phyloP scores from a whole-genome alignment of 1,140 invertebrate genomes.

The Pararge aegeria region DNA sequence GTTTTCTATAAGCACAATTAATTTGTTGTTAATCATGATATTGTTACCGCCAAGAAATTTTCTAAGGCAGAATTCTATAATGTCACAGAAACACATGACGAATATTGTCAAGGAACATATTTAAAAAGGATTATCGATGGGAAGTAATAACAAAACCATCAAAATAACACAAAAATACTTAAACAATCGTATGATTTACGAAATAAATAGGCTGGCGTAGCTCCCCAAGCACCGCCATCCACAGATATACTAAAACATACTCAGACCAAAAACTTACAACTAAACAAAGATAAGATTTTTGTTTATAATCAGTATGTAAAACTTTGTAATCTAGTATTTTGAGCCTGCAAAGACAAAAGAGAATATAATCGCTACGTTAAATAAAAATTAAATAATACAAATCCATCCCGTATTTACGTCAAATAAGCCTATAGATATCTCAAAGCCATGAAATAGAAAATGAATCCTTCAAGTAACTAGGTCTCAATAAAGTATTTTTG shows the following conservation, averaged over 20 bases:
- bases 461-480: too few species aligned
- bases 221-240: conserved; percentile 68
- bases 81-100: conserved; percentile 22
- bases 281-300: too few species aligned
- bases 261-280: background rate
- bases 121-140: conserved; percentile 34
- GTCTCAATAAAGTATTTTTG: too few species aligned
- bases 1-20: conserved; percentile 44
- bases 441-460: too few species aligned
- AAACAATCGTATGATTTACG: conserved; percentile 50
- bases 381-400: too few species aligned
- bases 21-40: conserved; percentile 29
- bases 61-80: conserved; percentile 24
- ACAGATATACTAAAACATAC: conserved; percentile 25
- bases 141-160: conserved; percentile 18
- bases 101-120: conserved; percentile 18
- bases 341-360: too few species aligned
- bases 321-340: too few species aligned
- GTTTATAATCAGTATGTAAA: too few species aligned
- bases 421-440: too few species aligned
- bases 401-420: too few species aligned
- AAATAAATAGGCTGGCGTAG: conserved; percentile 57
- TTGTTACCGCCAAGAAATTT: conserved; percentile 35
- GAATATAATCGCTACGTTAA: too few species aligned
- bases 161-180: conserved; percentile 25